phyloP scores from a whole-genome alignment of 2,113 vertebrate species.

The Piliocolobus tephrosceles region DNA sequence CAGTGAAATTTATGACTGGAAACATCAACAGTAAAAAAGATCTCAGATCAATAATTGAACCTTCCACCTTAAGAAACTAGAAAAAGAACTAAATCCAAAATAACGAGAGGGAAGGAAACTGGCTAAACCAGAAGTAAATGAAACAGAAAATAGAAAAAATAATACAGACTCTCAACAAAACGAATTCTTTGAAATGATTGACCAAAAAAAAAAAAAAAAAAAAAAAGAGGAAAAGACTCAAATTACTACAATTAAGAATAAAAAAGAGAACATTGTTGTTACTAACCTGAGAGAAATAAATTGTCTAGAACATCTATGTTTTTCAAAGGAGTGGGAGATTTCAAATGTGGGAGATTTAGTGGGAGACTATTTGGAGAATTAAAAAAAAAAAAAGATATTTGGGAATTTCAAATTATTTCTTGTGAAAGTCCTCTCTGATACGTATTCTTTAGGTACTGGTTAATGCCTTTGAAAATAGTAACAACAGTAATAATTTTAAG shows the following conservation, averaged over 20 bases:
- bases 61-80: background rate
- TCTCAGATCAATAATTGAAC: background rate
- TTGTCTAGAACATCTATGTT: background rate
- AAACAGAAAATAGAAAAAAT: background rate
- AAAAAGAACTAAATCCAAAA: background rate
- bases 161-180: background rate
- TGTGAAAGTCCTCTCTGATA: constrained; percentile 33
- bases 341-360: constrained; percentile 4
- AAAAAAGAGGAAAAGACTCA: background rate
- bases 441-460: background rate
- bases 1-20: background rate
- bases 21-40: background rate
- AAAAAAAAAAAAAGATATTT: constrained; percentile 1
- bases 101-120: background rate
- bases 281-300: constrained; percentile 8
- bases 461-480: constrained; percentile 28
- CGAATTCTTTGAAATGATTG: background rate
- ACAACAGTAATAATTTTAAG: background rate
- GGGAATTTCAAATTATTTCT: constrained; percentile 18
- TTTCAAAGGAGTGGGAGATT: background rate
- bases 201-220: background rate
- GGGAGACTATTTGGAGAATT: background rate
- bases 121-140: background rate
- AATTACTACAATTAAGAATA: constrained; percentile 36
- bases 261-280: background rate